phyloP scores from a whole-genome alignment of 2,888 invertebrate species.

The Stenodema calcarata region DNA sequence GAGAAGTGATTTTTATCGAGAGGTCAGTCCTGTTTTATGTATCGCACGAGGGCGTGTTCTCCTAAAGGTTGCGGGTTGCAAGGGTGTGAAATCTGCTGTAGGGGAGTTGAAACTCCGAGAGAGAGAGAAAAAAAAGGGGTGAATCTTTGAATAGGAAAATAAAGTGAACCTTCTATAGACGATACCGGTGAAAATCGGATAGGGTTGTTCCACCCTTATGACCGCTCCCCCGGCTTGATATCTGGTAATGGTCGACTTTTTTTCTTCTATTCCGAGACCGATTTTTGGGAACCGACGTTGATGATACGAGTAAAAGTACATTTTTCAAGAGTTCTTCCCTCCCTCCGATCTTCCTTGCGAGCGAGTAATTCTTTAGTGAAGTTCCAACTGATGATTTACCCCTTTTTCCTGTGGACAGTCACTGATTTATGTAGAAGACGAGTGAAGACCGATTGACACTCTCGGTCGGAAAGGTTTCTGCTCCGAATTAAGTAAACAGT shows the following conservation, averaged over 20 bases:
- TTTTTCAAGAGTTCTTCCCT: slow-evolving; percentile 14
- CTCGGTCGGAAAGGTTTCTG: background rate
- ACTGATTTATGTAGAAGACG: background rate
- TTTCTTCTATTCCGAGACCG: background rate
- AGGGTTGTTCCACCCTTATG: background rate
- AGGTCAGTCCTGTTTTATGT: slow-evolving; percentile 46
- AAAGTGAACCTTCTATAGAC: slow-evolving; percentile 34
- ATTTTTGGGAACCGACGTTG: background rate
- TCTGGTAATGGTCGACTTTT: background rate
- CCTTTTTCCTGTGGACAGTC: background rate
- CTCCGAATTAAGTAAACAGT: background rate
- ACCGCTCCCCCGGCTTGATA: background rate
- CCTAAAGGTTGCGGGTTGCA: slow-evolving; percentile 21
- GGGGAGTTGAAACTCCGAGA: background rate
- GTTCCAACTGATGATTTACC: background rate
- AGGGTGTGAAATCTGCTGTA: slow-evolving; percentile 37
- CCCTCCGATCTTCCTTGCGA: background rate
- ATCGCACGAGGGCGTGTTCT: slow-evolving; percentile 13
- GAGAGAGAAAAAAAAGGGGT: slow-evolving; percentile 10
- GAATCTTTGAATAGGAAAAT: slow-evolving; percentile 40
- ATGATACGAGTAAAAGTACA: slow-evolving; percentile 19
- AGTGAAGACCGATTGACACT: background rate
- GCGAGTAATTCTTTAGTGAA: background rate
- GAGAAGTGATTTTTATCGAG: slow-evolving; percentile 45
- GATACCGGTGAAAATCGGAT: background rate